Conservation (phyloP, 2,113 vertebrate species). For the Alexandromys fortis region DNA sequence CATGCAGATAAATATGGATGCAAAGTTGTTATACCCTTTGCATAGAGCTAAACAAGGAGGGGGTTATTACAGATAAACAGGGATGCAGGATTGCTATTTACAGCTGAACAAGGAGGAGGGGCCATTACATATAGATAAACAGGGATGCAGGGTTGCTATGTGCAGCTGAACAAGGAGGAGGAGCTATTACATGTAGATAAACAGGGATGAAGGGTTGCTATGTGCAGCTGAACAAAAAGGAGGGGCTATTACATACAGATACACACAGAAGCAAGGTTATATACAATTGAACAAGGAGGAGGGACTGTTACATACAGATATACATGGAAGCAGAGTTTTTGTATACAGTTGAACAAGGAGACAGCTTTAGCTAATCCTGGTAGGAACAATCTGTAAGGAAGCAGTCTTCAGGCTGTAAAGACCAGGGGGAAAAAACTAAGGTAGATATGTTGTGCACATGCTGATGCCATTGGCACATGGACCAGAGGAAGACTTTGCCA, state of each 20-base stretch:
- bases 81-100: no score
- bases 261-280: no score
- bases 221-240: no score
- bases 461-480: background rate
- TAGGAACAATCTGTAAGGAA: background rate
- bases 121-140: background rate
- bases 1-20: no score
- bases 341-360: background rate
- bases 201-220: no score
- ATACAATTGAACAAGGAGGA: background rate
- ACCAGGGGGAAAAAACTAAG: background rate
- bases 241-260: no score
- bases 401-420: background rate
- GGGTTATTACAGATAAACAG: background rate
- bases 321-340: no score
- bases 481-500: background rate
- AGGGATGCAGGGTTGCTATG: no score
- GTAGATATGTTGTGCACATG: background rate
- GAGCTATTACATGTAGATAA: background rate
- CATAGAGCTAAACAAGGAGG: background rate
- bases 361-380: background rate
- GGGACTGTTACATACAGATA: background rate
- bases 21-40: no score
- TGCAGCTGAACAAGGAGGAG: background rate
- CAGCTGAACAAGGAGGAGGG: background rate